Conservation (phyloP, 1,140 invertebrate species). For the Platorchestia sp. region DNA sequence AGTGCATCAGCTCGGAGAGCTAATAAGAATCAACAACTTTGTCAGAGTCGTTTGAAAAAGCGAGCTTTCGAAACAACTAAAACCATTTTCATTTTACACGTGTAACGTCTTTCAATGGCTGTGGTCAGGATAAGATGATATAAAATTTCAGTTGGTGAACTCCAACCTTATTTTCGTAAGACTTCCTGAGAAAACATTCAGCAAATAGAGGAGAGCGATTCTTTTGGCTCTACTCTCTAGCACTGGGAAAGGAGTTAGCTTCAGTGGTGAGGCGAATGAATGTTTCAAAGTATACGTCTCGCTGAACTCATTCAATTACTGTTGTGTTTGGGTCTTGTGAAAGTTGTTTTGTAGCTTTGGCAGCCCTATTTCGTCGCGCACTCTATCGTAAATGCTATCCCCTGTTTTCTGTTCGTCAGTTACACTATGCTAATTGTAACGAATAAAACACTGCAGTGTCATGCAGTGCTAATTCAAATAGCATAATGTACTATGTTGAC, state of each 20-base stretch:
- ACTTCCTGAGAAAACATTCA: neutral
- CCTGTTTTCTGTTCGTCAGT: neutral
- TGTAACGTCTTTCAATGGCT: neutral
- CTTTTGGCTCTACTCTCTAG: neutral
- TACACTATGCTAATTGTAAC: neutral
- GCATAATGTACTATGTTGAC: too few species aligned
- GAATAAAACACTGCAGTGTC: neutral
- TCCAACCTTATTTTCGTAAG: neutral
- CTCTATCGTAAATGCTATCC: neutral
- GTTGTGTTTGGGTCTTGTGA: neutral
- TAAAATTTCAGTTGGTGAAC: neutral
- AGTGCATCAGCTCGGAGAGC: neutral
- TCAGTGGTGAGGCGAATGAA: neutral
- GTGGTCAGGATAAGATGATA: neutral
- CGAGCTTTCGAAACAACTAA: neutral
- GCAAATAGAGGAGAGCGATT: neutral
- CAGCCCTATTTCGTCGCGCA: neutral
- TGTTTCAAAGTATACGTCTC: neutral
- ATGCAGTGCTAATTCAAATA: neutral
- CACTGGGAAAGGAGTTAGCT: neutral
- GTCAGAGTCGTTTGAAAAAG: neutral
- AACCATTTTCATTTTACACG: neutral
- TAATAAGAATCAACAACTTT: neutral
- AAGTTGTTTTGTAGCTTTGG: neutral
- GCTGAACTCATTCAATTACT: neutral